Conservation (phyloP, 2,113 vertebrate species). For the Seriola quinqueradiata region DNA sequence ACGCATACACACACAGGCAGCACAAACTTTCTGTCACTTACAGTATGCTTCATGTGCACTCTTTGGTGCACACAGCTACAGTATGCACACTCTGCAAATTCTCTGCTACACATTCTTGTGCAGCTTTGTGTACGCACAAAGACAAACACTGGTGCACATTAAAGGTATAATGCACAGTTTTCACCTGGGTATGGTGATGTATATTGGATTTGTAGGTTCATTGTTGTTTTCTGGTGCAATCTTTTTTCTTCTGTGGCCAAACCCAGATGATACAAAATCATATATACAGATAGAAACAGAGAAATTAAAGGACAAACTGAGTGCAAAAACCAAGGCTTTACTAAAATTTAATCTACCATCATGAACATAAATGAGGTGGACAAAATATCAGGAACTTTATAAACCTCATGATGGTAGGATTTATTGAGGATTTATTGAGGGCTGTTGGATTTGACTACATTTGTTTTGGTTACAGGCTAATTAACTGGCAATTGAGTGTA, state of each 20-base stretch:
- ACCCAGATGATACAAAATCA: not conserved
- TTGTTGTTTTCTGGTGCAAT: not conserved
- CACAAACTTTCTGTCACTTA: constrained; percentile 50
- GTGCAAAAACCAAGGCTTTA: no score
- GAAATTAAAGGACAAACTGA: not conserved
- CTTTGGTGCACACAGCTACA: not conserved
- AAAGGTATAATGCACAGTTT: not conserved
- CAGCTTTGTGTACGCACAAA: not conserved
- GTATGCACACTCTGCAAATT: constrained; percentile 11
- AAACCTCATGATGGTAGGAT: not conserved
- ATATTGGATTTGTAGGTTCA: not conserved
- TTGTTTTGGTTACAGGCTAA: not conserved
- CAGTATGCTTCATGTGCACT: constrained; percentile 32
- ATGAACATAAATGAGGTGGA: not conserved
- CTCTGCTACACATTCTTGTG: not conserved
- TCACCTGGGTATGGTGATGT: no score
- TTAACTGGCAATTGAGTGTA: no score
- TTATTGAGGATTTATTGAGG: not conserved
- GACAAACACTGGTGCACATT: not conserved
- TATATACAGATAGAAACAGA: rapidly evolving
- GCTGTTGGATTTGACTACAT: not conserved
- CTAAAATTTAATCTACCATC: no score
- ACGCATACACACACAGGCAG: constrained; percentile 21
- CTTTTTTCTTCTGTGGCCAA: not conserved
- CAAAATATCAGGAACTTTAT: not conserved